A percentile compares a stretch with the other conserved stretches of the same genome.
These are phyloP conservation scores for Bradypus variegatus DNA, from an alignment of 2,797 vertebrate genomes.

Conservation along the genomic window DNA sequence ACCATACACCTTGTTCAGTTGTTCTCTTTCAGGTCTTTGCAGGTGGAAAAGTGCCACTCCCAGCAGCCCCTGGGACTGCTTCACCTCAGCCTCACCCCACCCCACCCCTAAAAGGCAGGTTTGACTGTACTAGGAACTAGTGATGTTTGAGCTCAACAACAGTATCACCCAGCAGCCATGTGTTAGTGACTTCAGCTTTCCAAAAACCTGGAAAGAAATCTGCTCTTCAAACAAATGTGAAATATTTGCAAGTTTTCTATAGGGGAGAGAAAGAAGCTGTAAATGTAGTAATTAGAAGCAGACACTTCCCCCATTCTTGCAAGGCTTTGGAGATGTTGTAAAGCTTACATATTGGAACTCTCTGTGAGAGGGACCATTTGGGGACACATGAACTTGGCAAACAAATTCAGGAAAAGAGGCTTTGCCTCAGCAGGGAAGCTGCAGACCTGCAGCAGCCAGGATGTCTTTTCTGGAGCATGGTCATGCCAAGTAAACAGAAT, in stretches of 20 bases:
- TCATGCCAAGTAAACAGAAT: neutral
- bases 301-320: neutral
- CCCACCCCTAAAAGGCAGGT: neutral
- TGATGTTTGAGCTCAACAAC: neutral
- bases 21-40: neutral
- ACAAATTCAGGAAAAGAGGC: constrained; percentile 27
- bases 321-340: constrained; percentile 15
- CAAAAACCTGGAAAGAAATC: constrained; percentile 38
- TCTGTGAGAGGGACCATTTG: constrained; percentile 33
- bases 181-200: constrained; percentile 10
- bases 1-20: neutral
- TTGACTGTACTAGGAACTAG: neutral
- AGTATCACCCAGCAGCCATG: neutral
- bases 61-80: neutral
- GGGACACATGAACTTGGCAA: constrained; percentile 33
- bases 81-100: neutral
- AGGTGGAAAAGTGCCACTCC: neutral
- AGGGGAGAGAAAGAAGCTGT: neutral
- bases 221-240: constrained; percentile 31
- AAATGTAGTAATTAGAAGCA: constrained; percentile 17
- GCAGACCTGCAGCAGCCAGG: neutral
- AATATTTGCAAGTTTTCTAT: constrained; percentile 30
- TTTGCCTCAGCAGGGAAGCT: constrained; percentile 6
- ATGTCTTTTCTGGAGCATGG: neutral
- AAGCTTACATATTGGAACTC: neutral